Evolutionary conservation across 2,113 vertebrate genomes (phyloP), one percentile per base, ranked within the genome.

Genomic region (human (Homo sapiens)): DNA sequence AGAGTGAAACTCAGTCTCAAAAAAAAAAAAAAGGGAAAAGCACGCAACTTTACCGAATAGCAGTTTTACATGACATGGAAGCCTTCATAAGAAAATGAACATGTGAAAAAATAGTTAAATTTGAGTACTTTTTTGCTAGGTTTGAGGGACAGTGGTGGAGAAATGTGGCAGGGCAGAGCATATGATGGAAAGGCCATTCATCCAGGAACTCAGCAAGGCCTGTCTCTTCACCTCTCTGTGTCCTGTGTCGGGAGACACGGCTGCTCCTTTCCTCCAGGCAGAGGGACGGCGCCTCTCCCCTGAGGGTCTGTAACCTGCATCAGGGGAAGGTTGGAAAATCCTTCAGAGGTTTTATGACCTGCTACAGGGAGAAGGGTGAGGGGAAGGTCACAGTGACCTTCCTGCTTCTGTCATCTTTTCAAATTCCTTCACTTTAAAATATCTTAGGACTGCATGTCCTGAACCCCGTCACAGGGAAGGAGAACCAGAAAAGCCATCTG

Each of bases 181-280:
- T 18, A 17, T 11, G 43, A 20, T 3, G 4, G 6, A 6, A 13
- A 9, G 17, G 27, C 6, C 9, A 8, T 14, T 6, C 3, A 11
- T 23, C 4, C 18, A 13, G 25, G 9, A 50, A 40, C 14, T 70
- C 30, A 22, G 57, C 27, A 27, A 5, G 23, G 48, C 20, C 64
- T 50, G 16, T 8, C 14, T 18, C 45, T 8, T 8, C 40, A n/a
- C 61, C 11, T 72, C 25, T 80, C 23, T 61, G 40, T n/a, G 68
- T 38, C 78, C 78, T 7, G n/a, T 61, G 57, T 14, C 45, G 2
- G 18, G 9, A 35, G 80, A 38, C 8, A n/a, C 16, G 3, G 5
- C 48, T 14, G 27, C 12, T 30, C 50, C 70, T 84, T 48, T 22
- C 18, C 8, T 25, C 14, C 22, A 7, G 43, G 11, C 14, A 43